Conservation (phyloP, 2,113 vertebrate genomes). For the Pongo abelii region DNA sequence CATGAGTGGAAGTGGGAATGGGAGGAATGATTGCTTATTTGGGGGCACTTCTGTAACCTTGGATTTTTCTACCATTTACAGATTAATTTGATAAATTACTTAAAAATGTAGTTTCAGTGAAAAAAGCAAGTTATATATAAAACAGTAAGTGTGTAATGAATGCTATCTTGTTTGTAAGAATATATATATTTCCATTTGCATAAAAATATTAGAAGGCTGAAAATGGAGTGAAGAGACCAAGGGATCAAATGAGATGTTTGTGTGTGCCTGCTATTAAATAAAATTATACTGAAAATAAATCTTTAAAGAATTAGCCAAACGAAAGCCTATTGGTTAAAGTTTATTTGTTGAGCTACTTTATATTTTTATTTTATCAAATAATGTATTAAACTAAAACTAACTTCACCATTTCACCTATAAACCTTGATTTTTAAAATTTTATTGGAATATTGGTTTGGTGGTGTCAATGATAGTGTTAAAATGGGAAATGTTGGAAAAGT, state of each 20-base stretch:
- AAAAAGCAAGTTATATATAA: not conserved
- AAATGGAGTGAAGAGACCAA: not conserved
- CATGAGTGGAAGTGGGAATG: not conserved
- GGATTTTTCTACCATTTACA: not conserved
- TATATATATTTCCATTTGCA: not conserved
- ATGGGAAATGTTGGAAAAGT: not conserved
- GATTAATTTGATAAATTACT: not conserved
- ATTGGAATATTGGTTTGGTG: conserved; percentile 1
- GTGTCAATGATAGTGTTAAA: not conserved
- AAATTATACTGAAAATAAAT: not conserved
- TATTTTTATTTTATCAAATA: not conserved
- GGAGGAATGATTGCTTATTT: not conserved
- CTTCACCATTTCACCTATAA: not conserved
- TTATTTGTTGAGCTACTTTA: not conserved
- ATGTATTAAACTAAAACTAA: not conserved
- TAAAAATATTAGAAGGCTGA: not conserved
- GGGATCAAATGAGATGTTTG: not conserved
- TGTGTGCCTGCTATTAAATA: not conserved
- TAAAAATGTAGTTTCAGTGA: not conserved
- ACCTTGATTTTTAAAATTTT: not conserved
- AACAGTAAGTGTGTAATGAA: not conserved
- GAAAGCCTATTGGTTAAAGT: not conserved
- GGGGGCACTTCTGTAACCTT: not conserved
- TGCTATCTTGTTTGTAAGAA: not conserved
- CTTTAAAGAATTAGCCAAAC: not conserved